Evolutionary conservation across 2,113 vertebrate genomes (phyloP).

Genomic region (Melanerpes formicivorus): DNA sequence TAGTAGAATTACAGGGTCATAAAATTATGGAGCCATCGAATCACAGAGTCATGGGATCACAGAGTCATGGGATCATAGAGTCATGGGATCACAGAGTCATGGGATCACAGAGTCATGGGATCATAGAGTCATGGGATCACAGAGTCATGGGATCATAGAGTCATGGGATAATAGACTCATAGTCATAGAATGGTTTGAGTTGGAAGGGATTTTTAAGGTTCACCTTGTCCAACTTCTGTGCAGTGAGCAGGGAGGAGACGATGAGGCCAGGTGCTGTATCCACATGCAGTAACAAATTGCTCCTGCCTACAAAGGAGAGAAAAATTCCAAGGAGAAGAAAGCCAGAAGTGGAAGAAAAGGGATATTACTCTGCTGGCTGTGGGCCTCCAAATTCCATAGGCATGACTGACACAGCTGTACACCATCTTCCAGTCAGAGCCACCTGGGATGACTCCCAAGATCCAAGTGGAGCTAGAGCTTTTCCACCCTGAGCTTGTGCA

Average conservation of each 20-base stretch:
- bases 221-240: too few relatives aligned
- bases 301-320: fast-evolving
- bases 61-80: too few relatives aligned
- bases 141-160: too few relatives aligned
- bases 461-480: not conserved
- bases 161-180: too few relatives aligned
- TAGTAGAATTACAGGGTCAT: too few relatives aligned
- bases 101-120: too few relatives aligned
- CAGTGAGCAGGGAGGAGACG: not conserved
- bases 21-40: too few relatives aligned
- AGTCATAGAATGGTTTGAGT: too few relatives aligned
- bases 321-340: not conserved
- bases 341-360: not conserved
- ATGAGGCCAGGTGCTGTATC: fast-evolving
- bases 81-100: too few relatives aligned
- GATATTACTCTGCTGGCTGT: not conserved
- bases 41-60: too few relatives aligned
- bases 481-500: fast-evolving
- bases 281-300: not conserved
- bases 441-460: not conserved
- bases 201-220: too few relatives aligned
- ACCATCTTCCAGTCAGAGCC: not conserved
- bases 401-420: not conserved
- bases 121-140: too few relatives aligned
- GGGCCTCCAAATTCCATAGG: not conserved